phyloP scores from a whole-genome alignment of 2,888 invertebrate genomes.

The Nemotelus nigrinus region DNA sequence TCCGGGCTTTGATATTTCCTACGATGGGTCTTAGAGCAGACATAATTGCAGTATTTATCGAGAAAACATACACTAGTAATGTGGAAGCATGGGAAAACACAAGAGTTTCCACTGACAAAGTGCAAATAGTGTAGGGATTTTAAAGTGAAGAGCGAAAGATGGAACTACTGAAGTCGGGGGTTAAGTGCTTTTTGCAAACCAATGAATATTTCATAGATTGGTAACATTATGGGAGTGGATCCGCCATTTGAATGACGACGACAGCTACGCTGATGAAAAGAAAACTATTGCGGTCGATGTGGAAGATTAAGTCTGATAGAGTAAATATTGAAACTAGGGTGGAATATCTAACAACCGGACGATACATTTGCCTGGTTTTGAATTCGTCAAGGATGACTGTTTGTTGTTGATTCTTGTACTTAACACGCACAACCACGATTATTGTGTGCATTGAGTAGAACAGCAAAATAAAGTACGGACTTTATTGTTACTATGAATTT shows the following conservation, averaged over 20 bases:
- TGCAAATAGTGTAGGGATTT: too few relatives aligned
- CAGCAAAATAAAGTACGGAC: too few relatives aligned
- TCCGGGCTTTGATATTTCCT: background rate
- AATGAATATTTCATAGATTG: conserved; percentile 32
- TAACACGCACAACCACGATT: conserved; percentile 32
- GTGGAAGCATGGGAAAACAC: too few relatives aligned
- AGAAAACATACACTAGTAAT: background rate
- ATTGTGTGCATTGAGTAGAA: background rate
- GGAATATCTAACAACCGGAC: background rate
- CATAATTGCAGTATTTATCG: background rate
- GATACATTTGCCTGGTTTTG: conserved; percentile 18
- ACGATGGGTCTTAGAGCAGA: conserved; percentile 1
- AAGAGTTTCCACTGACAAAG: too few relatives aligned
- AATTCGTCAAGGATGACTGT: conserved; percentile 5
- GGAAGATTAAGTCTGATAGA: conserved; percentile 18
- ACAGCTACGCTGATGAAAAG: background rate
- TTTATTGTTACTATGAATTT: too few relatives aligned
- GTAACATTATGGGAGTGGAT: conserved; percentile 26
- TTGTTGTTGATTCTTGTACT: conserved; percentile 42
- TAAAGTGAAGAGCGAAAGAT: too few relatives aligned
- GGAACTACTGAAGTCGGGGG: too few relatives aligned
- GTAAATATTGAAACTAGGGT: conserved; percentile 2
- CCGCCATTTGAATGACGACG: conserved; percentile 24
- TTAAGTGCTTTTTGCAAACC: background rate
- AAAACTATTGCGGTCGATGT: conserved; percentile 16